These are phyloP conservation scores for Dysdera silvatica DNA, from an alignment of 1,140 invertebrate species.

Conservation along the genomic window DNA sequence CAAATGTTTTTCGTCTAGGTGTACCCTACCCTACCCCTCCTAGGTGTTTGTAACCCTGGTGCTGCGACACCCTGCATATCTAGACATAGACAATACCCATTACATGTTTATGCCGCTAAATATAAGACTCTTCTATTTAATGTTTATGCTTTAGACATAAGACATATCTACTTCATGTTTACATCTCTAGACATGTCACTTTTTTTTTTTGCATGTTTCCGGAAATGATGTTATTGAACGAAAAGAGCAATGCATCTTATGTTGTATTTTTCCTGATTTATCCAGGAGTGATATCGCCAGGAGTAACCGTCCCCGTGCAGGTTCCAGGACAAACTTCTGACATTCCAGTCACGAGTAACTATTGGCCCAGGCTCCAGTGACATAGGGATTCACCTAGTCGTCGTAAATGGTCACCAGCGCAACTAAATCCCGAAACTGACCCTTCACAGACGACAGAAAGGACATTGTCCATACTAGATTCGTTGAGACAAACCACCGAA, in stretches of 20 bases:
- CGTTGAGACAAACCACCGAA: too few species aligned
- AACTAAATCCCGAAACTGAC: too few species aligned
- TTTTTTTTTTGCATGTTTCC: background rate
- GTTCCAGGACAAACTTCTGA: slow-evolving; percentile 85
- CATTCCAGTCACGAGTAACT: slow-evolving; percentile 68
- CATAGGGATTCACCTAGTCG: slow-evolving; percentile 47
- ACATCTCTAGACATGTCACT: background rate
- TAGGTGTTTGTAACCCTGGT: too few species aligned
- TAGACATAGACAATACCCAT: too few species aligned
- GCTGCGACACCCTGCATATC: too few species aligned
- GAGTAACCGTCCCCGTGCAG: slow-evolving; percentile 92
- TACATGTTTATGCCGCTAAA: too few species aligned
- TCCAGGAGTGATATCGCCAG: slow-evolving; percentile 89
- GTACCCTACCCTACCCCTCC: too few species aligned
- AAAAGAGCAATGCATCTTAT: background rate
- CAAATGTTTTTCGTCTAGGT: too few species aligned
- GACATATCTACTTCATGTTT: background rate
- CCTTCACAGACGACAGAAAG: too few species aligned
- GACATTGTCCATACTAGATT: too few species aligned
- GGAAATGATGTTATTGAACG: background rate
- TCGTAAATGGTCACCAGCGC: slow-evolving; percentile 24
- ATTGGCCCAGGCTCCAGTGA: slow-evolving; percentile 96
- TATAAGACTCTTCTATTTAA: too few species aligned
- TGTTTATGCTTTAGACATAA: too few species aligned
- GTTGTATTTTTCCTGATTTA: slow-evolving; percentile 24